Evolutionary conservation across 2,113 vertebrate genomes (phyloP).

Genomic region (Phycodurus eques): DNA sequence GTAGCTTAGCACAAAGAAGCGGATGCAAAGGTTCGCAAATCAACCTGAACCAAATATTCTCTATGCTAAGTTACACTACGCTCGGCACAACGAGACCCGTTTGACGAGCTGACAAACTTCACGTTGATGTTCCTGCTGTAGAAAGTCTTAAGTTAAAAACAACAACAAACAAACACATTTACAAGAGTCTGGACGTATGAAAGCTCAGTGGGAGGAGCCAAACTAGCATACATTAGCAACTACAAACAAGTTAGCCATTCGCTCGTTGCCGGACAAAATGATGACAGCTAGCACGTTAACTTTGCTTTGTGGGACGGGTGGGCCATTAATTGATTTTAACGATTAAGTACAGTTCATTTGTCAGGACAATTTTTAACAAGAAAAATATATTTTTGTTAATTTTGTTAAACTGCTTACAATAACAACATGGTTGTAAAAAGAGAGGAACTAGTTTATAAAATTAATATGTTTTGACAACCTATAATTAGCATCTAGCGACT

Average conservation of each 20-base stretch:
- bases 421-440: too few species aligned
- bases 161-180: neutral
- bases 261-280: neutral
- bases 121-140: neutral
- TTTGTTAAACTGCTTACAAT: too few species aligned
- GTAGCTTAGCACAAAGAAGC: too few species aligned
- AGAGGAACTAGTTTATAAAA: too few species aligned
- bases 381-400: too few species aligned
- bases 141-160: neutral
- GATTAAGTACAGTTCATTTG: too few species aligned
- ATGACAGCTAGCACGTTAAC: neutral
- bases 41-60: neutral
- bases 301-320: neutral
- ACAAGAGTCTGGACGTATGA: neutral
- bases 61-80: neutral
- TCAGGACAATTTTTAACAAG: too few species aligned
- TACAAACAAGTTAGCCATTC: neutral
- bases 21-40: too few species aligned
- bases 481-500: too few species aligned
- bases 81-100: neutral
- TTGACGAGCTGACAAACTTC: neutral
- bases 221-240: neutral
- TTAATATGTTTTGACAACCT: too few species aligned
- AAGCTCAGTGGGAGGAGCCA: constrained; percentile 23
- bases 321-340: neutral